Evolutionary conservation across 2,113 vertebrate genomes (phyloP), one percentile per base, ranked within the genome.

Genomic region (Lynx canadensis): DNA sequence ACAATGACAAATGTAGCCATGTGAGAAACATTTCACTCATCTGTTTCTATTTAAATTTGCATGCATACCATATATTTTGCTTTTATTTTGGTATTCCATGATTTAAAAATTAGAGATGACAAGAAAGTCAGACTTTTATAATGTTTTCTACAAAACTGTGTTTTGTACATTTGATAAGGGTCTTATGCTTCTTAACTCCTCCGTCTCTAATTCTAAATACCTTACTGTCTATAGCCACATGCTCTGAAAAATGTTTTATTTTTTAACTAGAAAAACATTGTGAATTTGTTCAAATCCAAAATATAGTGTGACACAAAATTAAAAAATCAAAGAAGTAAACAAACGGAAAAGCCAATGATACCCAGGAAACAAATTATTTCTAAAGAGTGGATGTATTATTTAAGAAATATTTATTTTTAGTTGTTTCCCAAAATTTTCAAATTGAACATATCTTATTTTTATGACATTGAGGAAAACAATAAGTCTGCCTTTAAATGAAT

Each of bases 31-130:
- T 45, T 92, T 82, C 19, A 73, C 16, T 93, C 29, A 79, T 95
- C 31, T 91, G 15, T 87, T 96, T 88, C 83, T 45, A 91, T 89
- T 33, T 93, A 21, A 94, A 95, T 94, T 81, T 92, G 29, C 66
- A 92, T 94, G 21, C 4, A 65, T 76, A 2, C 4, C 11, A 79
- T 90, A 45, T 79, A 98, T 83, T 84, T 90, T 29, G 31, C 60
- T 74, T 95, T 82, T 73, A 6, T 80, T 83, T 92, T 91, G 8
- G 14, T 50, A 63, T 63, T 73, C 12, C 50, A 82, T 11, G 38
- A 33, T 83, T 60, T 36, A 91, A 88, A 96, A 65, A 73, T 87
- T 88, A 82, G 19, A 41, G 94, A 41, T 45, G 25, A 0, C 10
- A 94, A 89, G 38, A 69, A 89, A 80, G 79, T 50, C 11, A 71